A percentile compares a stretch with the other conserved stretches of the same genome.
phyloP scores from a whole-genome alignment of 2,113 vertebrate genomes.

The Cromileptes altivelis region DNA sequence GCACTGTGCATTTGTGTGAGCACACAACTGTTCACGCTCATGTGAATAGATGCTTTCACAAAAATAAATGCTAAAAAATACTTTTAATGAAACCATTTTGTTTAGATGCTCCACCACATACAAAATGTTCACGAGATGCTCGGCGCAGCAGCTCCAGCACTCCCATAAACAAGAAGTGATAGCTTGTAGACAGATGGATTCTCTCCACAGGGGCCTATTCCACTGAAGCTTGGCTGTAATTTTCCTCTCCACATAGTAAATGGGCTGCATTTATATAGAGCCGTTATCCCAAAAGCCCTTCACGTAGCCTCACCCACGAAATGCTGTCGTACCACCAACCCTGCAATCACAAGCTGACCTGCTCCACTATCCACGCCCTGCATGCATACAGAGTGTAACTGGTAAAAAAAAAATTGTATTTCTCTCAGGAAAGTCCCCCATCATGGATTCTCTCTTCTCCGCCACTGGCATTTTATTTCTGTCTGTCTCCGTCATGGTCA shows the following conservation, averaged over 20 bases:
- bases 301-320: conserved; percentile 1
- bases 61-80: not conserved
- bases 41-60: not conserved
- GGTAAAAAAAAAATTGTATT: conserved; percentile 7
- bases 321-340: not conserved
- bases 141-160: not conserved
- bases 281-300: conserved; percentile 30
- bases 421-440: conserved; percentile 16
- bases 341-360: not conserved
- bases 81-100: conserved; percentile 8
- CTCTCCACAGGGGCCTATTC: conserved; percentile 26
- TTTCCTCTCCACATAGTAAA: conserved; percentile 52
- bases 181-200: conserved; percentile 41
- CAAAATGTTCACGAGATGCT: conserved; percentile 18
- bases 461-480: conserved; percentile 52
- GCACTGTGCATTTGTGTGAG: not conserved
- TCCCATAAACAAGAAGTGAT: conserved; percentile 13
- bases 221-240: conserved; percentile 39
- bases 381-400: conserved; percentile 1
- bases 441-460: conserved; percentile 38
- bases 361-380: not conserved
- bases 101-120: not conserved
- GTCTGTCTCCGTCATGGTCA: conserved; percentile 40
- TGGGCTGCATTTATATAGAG: conserved; percentile 61
- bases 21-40: not conserved